Evolutionary conservation across 1,140 invertebrate species (phyloP), one percentile per base, ranked within the genome.

Genomic region (Papilio machaon): DNA sequence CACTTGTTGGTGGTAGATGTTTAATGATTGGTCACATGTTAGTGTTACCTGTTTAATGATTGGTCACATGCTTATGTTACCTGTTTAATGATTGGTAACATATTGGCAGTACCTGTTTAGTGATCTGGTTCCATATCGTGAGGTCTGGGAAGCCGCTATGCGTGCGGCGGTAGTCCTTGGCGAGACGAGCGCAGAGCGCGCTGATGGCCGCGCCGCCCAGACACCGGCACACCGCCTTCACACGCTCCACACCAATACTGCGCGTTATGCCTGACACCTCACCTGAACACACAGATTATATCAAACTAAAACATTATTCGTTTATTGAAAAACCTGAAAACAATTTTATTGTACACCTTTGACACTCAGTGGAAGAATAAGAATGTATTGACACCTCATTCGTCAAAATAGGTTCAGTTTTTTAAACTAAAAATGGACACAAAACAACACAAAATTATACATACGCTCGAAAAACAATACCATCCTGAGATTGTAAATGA

Each of bases 121-220:
- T 95, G 8, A 88, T 47, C 30, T 88, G 85, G 90, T 98, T 96
- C 97, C 97, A 98, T 1, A 98, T 86, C n/a, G 97, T 96, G 17
- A 98, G 95, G 94, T 98, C 98, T 35, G 98, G 98, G 92, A 98
- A 97, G 38, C 98, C 98, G 86, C 96, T 95, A 77, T 95, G 95
- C 84, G 95, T 95, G 83, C 96, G 94, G 60, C 95, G 93, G 87
- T 95, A 97, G 91, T 97, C 94, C 2, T 86, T 87, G 5, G 95
- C 95, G 19, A 97, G 92, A 73, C 96, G 93, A 74, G 95, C 87
- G 86, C 97, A 96, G 49, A 98, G 95, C 0, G 91, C 95, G n/a
- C 95, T 84, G 17, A 97, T 64, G 85, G 19, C 95, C 43, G 88
- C 77, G 9, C 91, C 80, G 89, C 96, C 95, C 60, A 97, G 90